Conservation (phyloP, 2,113 vertebrate genomes). For the Ibidorhyncha struthersii region DNA sequence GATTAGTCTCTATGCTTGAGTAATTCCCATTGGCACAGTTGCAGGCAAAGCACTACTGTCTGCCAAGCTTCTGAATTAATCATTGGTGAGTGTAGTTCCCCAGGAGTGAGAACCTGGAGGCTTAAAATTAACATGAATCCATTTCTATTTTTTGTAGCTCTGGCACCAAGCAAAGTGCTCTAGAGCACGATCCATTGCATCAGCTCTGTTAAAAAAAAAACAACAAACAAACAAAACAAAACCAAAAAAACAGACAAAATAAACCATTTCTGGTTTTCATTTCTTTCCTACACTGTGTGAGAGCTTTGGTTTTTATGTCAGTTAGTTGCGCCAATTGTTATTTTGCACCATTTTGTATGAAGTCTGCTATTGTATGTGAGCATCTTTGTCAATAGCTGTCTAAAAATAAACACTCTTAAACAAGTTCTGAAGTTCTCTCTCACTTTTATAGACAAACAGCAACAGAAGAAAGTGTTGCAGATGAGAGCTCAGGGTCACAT, state of each 20-base stretch:
- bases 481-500: accelerated
- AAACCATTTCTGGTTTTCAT: not conserved
- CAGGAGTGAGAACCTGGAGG: conserved; percentile 46
- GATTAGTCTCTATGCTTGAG: conserved; percentile 23
- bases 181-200: not conserved
- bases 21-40: conserved; percentile 49
- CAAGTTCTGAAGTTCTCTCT: not conserved
- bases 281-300: not conserved
- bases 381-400: not conserved
- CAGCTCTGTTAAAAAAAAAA: not conserved
- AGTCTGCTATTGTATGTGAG: not conserved
- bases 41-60: conserved; percentile 22
- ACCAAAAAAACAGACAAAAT: not conserved
- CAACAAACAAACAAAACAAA: not conserved
- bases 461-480: not conserved
- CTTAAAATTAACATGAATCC: conserved; percentile 48
- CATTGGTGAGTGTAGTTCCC: conserved; percentile 39
- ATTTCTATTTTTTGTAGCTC: not conserved
- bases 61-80: conserved; percentile 65
- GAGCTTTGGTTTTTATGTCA: not conserved
- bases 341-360: not conserved
- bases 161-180: not conserved
- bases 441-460: not conserved
- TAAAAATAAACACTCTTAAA: not conserved
- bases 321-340: not conserved